Conservation (phyloP, 2,797 vertebrate species). For the Anguilla marmorata region DNA sequence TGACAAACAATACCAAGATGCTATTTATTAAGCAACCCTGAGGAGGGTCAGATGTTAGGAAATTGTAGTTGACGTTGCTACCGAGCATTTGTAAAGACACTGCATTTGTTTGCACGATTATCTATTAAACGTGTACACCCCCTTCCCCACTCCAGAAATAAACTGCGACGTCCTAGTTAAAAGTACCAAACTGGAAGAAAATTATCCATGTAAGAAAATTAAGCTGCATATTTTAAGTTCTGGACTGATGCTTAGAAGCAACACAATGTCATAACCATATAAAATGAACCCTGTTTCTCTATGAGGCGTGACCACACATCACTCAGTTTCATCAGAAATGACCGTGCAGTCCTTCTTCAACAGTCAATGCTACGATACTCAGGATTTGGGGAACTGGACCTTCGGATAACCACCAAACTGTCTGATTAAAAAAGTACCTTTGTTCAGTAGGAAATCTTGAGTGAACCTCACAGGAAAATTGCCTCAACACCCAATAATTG, state of each 20-base stretch:
- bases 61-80: background rate
- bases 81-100: background rate
- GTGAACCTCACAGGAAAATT: background rate
- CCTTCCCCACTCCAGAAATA: no score
- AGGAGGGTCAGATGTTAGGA: background rate
- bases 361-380: background rate
- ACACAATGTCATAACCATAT: no score
- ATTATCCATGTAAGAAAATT: no score
- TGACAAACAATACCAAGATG: background rate
- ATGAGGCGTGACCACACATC: background rate
- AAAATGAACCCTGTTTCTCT: background rate
- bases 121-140: background rate
- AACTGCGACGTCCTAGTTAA: no score
- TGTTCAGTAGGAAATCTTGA: background rate
- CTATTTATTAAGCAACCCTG: background rate
- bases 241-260: no score
- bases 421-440: background rate
- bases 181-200: no score
- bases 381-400: background rate
- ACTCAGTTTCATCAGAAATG: background rate
- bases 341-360: background rate
- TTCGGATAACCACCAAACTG: background rate
- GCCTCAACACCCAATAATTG: conserved; percentile 15
- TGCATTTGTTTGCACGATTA: background rate
- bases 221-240: no score